A percentile compares a stretch with the other conserved stretches of the same genome.
Conservation (phyloP, 2,888 invertebrate species). For the Drosophila pullipes region DNA sequence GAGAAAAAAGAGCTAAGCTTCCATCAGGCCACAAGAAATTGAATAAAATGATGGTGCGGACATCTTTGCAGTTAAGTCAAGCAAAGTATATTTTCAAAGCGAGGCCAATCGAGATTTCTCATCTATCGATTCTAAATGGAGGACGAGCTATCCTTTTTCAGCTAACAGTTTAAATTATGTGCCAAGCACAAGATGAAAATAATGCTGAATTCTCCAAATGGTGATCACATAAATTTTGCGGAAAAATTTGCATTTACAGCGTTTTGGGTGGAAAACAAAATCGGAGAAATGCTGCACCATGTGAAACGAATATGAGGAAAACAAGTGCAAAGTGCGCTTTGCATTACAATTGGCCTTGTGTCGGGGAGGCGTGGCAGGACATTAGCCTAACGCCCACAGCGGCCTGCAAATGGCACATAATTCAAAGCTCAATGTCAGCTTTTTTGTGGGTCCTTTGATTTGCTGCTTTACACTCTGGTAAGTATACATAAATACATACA, state of each 20-base stretch:
- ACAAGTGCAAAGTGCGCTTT: slow-evolving; percentile 39
- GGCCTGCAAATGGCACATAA: slow-evolving; percentile 36
- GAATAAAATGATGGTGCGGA: slow-evolving; percentile 28
- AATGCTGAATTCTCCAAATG: slow-evolving; percentile 28
- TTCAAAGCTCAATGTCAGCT: slow-evolving; percentile 29
- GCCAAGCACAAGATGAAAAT: slow-evolving; percentile 1
- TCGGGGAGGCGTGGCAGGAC: too few species aligned
- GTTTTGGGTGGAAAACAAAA: slow-evolving; percentile 12
- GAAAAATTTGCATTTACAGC: slow-evolving; percentile 39
- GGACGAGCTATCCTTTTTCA: slow-evolving; percentile 5
- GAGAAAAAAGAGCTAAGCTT: slow-evolving; percentile 11
- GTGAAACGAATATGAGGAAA: slow-evolving; percentile 33
- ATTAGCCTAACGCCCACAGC: neutral
- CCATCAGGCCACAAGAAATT: slow-evolving; percentile 38
- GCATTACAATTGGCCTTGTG: slow-evolving; percentile 36
- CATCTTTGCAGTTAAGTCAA: slow-evolving; percentile 15
- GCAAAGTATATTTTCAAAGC: slow-evolving; percentile 3
- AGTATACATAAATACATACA: slow-evolving; percentile 5
- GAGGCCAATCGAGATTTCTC: slow-evolving; percentile 25
- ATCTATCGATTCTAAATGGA: slow-evolving; percentile 5
- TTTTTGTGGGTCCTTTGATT: slow-evolving; percentile 37
- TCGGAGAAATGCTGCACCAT: slow-evolving; percentile 18
- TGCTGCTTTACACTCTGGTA: slow-evolving; percentile 19
- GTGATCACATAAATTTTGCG: slow-evolving; percentile 36
- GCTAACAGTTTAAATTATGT: slow-evolving; percentile 27